Evolutionary conservation across 2,113 vertebrate species (phyloP), one percentile per base, ranked within the genome.

Genomic region (Etheostoma spectabile): DNA sequence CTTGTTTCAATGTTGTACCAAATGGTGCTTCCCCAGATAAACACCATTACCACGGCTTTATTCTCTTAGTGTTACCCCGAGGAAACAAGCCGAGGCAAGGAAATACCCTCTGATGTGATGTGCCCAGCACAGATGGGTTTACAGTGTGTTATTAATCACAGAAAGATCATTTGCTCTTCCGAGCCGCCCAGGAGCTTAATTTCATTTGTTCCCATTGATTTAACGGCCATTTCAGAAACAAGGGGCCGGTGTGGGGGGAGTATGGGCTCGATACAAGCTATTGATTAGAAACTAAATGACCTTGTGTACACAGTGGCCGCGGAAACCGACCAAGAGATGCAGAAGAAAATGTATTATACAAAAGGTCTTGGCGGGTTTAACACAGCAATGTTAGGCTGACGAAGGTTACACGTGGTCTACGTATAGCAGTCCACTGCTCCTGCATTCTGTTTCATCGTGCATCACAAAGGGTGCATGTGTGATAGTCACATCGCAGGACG

Each of bases 141-240:
- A 90, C 90, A 89, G 86, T 91, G 82, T 86, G 89, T 91, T 94
- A 93, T 94, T 94, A 92, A 94, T 94, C 88, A 93, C 91, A 86
- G 80, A 78, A 83, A 91, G 88, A 93, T 92, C 80, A 93, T 93
- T 92, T 91, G 85, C 87, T 86, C 78, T 86, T 93, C 85, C 10
- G 55, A 89, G 92, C 86, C 76, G 78, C 86, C 91, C 91, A 87
- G 83, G 83, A 93, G 92, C 92, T 93, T 94, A 93, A 95, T 94
- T 93, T 92, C 85, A 94, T 94, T 94, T 93, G 92, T 92, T 91
- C 86, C 69, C 85, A 95, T 93, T 86, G 92, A 94, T 95, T 93
- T 92, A 91, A 92, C 74, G 91, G 91, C 86, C 87, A 78, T 91
- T 94, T 90, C 89, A 94, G 87, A 91, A 93, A 91, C 68, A n/a